These are phyloP conservation scores for Sinocyclocheilus rhinocerous DNA, from an alignment of 2,113 vertebrate genomes.

Conservation along the genomic window DNA sequence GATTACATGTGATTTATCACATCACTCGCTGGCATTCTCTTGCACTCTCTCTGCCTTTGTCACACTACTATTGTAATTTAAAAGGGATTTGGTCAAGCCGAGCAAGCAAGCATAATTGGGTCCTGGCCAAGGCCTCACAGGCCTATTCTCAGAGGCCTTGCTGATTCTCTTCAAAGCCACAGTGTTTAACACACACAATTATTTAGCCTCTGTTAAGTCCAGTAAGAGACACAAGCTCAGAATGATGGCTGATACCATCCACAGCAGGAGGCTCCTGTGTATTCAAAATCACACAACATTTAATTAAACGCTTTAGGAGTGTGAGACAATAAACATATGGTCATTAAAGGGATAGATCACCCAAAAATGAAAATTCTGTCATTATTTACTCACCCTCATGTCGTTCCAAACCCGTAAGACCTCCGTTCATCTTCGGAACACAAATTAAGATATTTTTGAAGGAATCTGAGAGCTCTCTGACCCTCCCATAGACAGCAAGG, in stretches of 20 bases:
- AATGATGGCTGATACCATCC: conserved; percentile 14
- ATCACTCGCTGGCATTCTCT: conserved; percentile 2
- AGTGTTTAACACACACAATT: conserved; percentile 36
- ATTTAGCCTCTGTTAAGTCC: conserved; percentile 16
- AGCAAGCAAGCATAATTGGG: conserved; percentile 39
- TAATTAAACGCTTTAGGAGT: neutral
- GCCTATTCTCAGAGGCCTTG: conserved; percentile 32
- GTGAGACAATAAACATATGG: neutral
- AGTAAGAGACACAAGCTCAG: conserved; percentile 4
- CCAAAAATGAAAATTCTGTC: too few relatives aligned
- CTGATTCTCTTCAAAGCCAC: conserved; percentile 32
- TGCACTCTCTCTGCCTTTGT: neutral
- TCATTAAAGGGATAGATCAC: too few relatives aligned
- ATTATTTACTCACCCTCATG: too few relatives aligned
- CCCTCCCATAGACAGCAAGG: too few relatives aligned
- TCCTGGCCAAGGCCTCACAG: conserved; percentile 13
- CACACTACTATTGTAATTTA: conserved; percentile 13
- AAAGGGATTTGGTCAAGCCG: conserved; percentile 36
- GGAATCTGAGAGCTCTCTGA: too few relatives aligned
- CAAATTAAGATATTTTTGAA: too few relatives aligned
- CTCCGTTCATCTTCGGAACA: too few relatives aligned
- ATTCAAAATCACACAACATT: neutral
- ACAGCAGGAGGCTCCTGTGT: neutral
- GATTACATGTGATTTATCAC: conserved; percentile 18
- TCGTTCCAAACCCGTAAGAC: too few relatives aligned